Percentiles rank a stretch among this genome's conserved stretches.
Evolutionary conservation across 2,888 invertebrate species (phyloP).

Genomic region (Mythimna ferrago): DNA sequence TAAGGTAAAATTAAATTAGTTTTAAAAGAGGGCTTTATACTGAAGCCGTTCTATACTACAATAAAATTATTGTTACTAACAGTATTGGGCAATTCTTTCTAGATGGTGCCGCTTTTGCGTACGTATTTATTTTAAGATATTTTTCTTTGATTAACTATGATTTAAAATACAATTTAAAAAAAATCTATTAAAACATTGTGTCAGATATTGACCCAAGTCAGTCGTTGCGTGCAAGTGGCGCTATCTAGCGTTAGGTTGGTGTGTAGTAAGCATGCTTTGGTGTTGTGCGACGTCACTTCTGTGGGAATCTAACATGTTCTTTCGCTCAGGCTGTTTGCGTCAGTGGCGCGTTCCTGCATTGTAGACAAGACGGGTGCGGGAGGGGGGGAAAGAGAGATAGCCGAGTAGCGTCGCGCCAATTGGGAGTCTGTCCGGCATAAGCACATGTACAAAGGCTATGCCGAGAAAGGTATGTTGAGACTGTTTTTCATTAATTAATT

Average conservation of each 20-base stretch:
- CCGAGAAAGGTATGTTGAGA: constrained; percentile 74
- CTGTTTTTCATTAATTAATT: too few species aligned
- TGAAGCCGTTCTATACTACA: constrained; percentile 2
- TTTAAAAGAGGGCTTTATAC: constrained; percentile 1
- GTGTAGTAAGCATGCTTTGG: constrained; percentile 45
- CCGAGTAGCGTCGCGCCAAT: constrained; percentile 91
- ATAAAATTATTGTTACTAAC: constrained; percentile 5
- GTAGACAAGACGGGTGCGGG: constrained; percentile 94
- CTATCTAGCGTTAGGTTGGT: constrained; percentile 31
- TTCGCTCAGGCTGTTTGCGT: constrained; percentile 95
- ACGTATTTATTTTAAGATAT: constrained; percentile 1
- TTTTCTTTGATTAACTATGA: neutral
- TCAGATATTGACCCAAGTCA: neutral
- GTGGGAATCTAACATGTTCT: constrained; percentile 43
- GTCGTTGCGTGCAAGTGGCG: constrained; percentile 28
- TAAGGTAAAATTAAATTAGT: constrained; percentile 24
- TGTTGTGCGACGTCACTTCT: constrained; percentile 37
- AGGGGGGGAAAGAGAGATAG: constrained; percentile 92
- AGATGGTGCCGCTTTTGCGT: constrained; percentile 31
- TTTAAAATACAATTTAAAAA: neutral
- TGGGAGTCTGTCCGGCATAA: constrained; percentile 85
- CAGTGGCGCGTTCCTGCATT: constrained; percentile 98
- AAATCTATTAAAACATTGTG: neutral
- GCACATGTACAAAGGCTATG: constrained; percentile 77
- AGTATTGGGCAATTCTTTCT: constrained; percentile 44